Evolutionary conservation across 2,888 invertebrate species (phyloP).

Genomic region (Drosophila koepferae): DNA sequence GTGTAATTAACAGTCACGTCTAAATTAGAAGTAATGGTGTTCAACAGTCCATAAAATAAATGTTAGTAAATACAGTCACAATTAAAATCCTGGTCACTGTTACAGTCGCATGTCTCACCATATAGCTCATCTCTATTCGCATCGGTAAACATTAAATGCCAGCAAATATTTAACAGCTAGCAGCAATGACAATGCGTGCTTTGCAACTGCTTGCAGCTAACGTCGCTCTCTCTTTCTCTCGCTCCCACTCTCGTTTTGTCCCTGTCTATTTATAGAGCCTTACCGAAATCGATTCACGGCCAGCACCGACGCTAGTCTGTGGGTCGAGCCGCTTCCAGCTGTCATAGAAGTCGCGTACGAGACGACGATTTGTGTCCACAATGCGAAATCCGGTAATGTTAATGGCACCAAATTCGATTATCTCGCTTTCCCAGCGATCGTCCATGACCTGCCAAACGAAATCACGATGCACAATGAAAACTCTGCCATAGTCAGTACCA

Average conservation of each 20-base stretch:
- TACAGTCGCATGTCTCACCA: background rate
- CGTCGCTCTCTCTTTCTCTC: background rate
- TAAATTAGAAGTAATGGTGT: background rate
- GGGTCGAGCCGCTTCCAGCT: slow-evolving; percentile 94
- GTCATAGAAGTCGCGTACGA: slow-evolving; percentile 94
- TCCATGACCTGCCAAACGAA: slow-evolving; percentile 92
- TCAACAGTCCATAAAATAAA: background rate
- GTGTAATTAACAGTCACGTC: background rate
- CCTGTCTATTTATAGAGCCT: slow-evolving; percentile 72
- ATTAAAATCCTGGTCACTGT: no score
- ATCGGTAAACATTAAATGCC: slow-evolving; percentile 71
- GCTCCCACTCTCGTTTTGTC: background rate
- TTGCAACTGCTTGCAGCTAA: slow-evolving; percentile 3
- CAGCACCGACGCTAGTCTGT: slow-evolving; percentile 89
- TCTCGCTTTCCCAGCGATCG: slow-evolving; percentile 97
- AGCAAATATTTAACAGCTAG: slow-evolving; percentile 73
- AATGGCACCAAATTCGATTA: slow-evolving; percentile 98
- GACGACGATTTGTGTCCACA: slow-evolving; percentile 92
- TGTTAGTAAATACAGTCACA: no score
- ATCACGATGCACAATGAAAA: slow-evolving; percentile 9
- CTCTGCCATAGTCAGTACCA: background rate
- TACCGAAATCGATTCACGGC: slow-evolving; percentile 95
- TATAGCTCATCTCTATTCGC: slow-evolving; percentile 3
- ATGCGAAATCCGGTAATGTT: slow-evolving; percentile 99
- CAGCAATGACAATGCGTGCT: slow-evolving; percentile 37